Evolutionary conservation across 2,888 invertebrate species (phyloP).

Genomic region (Cordylochernes scorpioides): DNA sequence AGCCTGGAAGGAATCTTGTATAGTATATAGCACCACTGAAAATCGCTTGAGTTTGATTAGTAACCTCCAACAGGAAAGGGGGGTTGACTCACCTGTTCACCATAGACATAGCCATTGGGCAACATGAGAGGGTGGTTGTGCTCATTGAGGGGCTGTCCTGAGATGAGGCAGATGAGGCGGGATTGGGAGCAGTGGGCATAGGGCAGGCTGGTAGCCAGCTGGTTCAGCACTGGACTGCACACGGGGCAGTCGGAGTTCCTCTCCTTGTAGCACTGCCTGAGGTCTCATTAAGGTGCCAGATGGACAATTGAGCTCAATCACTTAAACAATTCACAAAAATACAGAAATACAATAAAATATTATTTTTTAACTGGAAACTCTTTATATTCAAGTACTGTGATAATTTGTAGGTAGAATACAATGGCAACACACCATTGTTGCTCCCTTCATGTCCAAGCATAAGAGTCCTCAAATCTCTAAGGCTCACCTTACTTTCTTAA

Average conservation of each 20-base stretch:
- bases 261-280: slow-evolving; percentile 23
- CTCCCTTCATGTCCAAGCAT: no score
- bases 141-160: slow-evolving; percentile 72
- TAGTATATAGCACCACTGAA: no score
- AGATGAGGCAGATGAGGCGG: slow-evolving; percentile 65
- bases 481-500: no score
- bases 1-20: no score
- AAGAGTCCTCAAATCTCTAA: no score
- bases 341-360: no score
- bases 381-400: not conserved
- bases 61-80: no score
- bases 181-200: slow-evolving; percentile 83
- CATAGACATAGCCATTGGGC: slow-evolving; percentile 92
- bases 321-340: no score
- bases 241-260: slow-evolving; percentile 65
- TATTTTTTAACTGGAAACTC: not conserved
- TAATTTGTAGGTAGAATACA: no score
- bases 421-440: no score
- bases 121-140: slow-evolving; percentile 95
- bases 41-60: no score
- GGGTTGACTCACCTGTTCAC: slow-evolving; percentile 49
- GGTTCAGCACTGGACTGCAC: slow-evolving; percentile 59
- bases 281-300: slow-evolving; percentile 1
- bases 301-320: no score
- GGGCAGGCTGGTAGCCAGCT: slow-evolving; percentile 58